Evolutionary conservation across 2,797 vertebrate genomes (phyloP).

Genomic region (Pseudomugil gertrudae): DNA sequence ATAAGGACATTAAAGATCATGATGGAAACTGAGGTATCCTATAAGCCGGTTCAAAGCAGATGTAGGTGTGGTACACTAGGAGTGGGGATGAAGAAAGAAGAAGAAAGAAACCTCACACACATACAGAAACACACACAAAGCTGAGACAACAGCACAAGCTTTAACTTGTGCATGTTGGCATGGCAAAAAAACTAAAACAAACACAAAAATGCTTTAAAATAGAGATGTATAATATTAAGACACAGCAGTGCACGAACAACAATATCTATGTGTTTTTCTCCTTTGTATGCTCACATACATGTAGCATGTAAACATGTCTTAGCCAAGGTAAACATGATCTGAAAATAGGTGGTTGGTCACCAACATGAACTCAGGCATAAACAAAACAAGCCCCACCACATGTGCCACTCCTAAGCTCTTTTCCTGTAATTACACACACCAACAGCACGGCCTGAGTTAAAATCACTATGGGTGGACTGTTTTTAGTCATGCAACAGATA

Average conservation of each 20-base stretch:
- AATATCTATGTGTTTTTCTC: background rate
- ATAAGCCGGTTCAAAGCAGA: background rate
- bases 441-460: slow-evolving; percentile 27
- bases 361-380: slow-evolving; percentile 28
- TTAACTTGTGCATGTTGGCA: slow-evolving; percentile 44
- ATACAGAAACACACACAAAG: slow-evolving; percentile 2
- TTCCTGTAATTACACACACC: slow-evolving; percentile 50
- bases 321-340: slow-evolving; percentile 28
- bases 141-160: slow-evolving; percentile 5
- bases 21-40: background rate
- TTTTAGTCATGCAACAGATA: slow-evolving; percentile 22
- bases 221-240: slow-evolving; percentile 7
- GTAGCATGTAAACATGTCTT: background rate
- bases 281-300: slow-evolving; percentile 8
- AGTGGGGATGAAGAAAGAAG: background rate
- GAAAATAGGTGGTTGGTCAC: slow-evolving; percentile 34
- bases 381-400: slow-evolving; percentile 29
- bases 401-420: slow-evolving; percentile 43
- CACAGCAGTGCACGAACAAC: background rate
- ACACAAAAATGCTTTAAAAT: slow-evolving; percentile 10
- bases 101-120: background rate
- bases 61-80: background rate
- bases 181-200: slow-evolving; percentile 35
- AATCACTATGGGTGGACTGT: slow-evolving; percentile 38
- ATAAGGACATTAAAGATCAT: slow-evolving; percentile 5